Base-by-base conservation (phyloP, 2,797 vertebrate species). In the Gallinago stenura region DNA sequence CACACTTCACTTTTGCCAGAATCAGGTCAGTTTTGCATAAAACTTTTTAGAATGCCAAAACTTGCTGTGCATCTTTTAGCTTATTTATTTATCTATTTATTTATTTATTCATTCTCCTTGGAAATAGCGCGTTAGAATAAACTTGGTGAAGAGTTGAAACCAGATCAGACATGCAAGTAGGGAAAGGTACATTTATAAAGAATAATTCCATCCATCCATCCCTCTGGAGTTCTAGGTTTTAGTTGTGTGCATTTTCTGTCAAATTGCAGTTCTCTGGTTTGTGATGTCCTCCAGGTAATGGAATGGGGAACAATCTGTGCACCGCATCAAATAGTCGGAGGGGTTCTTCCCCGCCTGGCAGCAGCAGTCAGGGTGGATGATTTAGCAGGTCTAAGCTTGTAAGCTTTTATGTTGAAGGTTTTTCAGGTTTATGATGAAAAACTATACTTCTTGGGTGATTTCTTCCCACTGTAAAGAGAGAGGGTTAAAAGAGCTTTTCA, bases 1-100 rank as follows among this genome's bases (percentile, higher is more conserved):
- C 87, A 83, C 22, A 39, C 91, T 91, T 66, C 56, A 48, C 48
- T 76, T 79, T 78, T 84, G 53, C n/a, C 51, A 95, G 65, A 95
- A 93, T 80, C 89, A 88, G 93, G 89, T 90, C 93, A 70, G 3
- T 91, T 95, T 76, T 76, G 50, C 46, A 31, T 37, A 65, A 3
- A 75, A 75, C 33, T 75, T 88, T 88, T 75, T 46, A 9, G 46
- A 22, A 51, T 91, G 48, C 62, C 62, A 88, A 70, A 86, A 87
- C 22, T 72, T 9, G 0, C 28, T 26, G 43, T 72, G 17, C 11
- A 48, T 90, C 41, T 81, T 78, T n/a, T 37, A 70, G 33, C 43
- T 60, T 16, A 26, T 26, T 53, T 26, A 37, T 54, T 51, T 31
- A 7, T 24, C 22, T 16, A 26, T 54, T 51, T 31, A 7, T 24